Conservation (phyloP, 2,888 invertebrate species). For the Deroplatys truncata region DNA sequence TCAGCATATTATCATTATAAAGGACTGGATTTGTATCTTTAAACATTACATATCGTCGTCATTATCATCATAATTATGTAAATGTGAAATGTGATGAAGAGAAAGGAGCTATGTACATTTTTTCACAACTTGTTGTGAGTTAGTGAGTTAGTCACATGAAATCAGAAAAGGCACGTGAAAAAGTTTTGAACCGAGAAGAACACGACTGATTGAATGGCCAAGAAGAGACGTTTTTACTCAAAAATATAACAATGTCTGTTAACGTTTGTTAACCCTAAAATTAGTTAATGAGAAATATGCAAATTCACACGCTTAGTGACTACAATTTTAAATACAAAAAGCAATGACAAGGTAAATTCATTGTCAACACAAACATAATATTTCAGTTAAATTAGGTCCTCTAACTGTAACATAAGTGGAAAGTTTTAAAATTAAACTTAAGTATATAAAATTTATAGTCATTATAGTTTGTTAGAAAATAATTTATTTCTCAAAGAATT, state of each 20-base stretch:
- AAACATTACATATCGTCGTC: not conserved
- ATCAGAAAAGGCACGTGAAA: conserved; percentile 17
- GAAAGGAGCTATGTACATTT: conserved; percentile 12
- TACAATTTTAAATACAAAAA: not conserved
- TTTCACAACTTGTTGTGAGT: conserved; percentile 6
- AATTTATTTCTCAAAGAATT: too few relatives aligned
- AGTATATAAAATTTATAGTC: not conserved
- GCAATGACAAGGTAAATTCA: not conserved
- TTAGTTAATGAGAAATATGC: not conserved
- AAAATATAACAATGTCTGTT: not conserved
- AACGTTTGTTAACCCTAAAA: not conserved
- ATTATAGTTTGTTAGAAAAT: too few relatives aligned
- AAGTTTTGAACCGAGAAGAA: conserved; percentile 16
- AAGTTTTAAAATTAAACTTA: not conserved
- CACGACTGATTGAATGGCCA: conserved; percentile 4
- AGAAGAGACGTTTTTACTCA: not conserved
- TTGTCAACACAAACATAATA: not conserved
- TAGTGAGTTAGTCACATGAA: conserved; percentile 14
- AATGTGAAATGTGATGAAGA: not conserved
- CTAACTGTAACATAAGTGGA: not conserved
- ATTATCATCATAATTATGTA: not conserved
- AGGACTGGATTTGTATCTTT: not conserved
- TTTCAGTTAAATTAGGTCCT: not conserved
- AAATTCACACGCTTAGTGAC: not conserved
- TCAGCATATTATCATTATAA: not conserved